Conservation (phyloP, 2,113 vertebrate species). For the Toxostoma redivivum region DNA sequence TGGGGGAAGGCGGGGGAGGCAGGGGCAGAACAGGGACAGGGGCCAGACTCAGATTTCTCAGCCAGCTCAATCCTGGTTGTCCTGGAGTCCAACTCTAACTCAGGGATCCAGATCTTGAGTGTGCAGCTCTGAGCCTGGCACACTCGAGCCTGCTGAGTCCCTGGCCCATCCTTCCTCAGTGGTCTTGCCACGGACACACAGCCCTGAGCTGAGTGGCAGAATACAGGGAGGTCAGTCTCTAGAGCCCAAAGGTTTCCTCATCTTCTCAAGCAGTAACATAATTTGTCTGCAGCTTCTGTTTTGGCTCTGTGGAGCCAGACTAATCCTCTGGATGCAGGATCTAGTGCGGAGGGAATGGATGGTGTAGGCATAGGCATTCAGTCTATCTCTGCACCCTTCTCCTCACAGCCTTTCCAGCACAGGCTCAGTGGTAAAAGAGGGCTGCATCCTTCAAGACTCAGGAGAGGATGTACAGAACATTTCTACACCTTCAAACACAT, state of each 20-base stretch:
- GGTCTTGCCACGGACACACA: fast-evolving
- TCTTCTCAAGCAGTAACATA: not conserved
- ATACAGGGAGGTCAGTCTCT: not conserved
- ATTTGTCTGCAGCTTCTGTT: not conserved
- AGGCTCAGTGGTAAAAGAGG: not conserved
- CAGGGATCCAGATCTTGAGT: not conserved
- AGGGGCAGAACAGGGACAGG: not conserved
- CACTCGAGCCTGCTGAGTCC: not conserved
- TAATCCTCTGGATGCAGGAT: not conserved
- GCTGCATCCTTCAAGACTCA: not conserved
- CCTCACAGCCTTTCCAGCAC: not conserved
- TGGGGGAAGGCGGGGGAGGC: fast-evolving
- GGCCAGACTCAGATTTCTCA: not conserved
- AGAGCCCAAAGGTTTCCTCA: not conserved
- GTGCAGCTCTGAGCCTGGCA: not conserved
- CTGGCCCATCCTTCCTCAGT: not conserved
- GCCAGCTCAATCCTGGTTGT: not conserved
- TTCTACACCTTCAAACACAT: not conserved
- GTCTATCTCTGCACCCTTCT: not conserved
- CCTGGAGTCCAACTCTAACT: not conserved
- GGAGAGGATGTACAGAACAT: not conserved
- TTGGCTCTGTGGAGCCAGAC: not conserved
- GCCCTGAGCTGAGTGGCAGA: not conserved
- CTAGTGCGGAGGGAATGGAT: not conserved
- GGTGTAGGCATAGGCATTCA: not conserved